Evolutionary conservation across 2,113 vertebrate species (phyloP), one percentile per base, ranked within the genome.

Genomic region (Hyla sarda): DNA sequence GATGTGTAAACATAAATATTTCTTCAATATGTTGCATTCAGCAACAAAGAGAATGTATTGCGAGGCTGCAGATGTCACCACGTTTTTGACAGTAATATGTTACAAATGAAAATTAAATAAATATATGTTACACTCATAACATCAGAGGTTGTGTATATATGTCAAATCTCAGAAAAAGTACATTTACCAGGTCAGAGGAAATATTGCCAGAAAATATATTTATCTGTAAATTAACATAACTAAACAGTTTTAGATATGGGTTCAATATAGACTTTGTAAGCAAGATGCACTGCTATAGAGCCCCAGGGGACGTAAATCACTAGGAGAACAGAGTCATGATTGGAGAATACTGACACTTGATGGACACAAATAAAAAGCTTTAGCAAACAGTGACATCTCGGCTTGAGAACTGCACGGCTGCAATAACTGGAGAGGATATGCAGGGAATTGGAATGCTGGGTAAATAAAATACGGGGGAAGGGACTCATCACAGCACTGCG

Each of bases 41-140:
- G 28, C 28, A 76, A 52, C 48, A 86, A 79, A 79, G 45, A 50
- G 12, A 54, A 41, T n/a, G 32, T 58, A 72, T 14, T 60, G 7
- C 73, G 34, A 76, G 28, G 41, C 60, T 83, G 30, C 25, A 74
- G n/a, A 86, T 34, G 84, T 81, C 65, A 94, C 87, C 17, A n/a
- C 84, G 65, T 91, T 91, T 91, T 54, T 75, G n/a, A 85, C 62
- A 54, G 85, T 82, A 84, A 90, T 90, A 87, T 30, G 83, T 87
- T 91, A 89, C 88, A 91, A 89, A 91, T 85, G 79, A 91, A 91
- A 94, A 93, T 90, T 90, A 93, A 94, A 92, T 90, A 93, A 94
- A 91, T 87, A 14, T 25, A 91, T 89, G 87, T 90, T 88, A 74
- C 87, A 89, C 89, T 88, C 88, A 34, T 60, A 74, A 48, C 77